Evolutionary conservation across 2,888 invertebrate genomes (phyloP), one percentile per base, ranked within the genome.

Genomic region (Meteorus colon): DNA sequence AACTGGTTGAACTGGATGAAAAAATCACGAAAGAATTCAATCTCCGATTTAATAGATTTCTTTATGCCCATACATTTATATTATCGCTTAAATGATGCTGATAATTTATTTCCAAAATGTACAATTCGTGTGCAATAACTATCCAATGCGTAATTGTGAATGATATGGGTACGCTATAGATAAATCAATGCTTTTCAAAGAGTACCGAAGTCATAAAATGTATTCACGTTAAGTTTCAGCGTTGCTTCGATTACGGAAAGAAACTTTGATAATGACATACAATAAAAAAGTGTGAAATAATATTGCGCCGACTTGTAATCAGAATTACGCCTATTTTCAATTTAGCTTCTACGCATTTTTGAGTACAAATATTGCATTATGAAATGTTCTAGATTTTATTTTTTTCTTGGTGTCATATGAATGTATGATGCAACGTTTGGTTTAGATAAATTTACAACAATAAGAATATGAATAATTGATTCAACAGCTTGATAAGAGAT

Each of bases 91-190:
- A 19, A 24, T 55, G n/a, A 19, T 55, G 8, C 8, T 55, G 2
- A 55, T 55, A 55, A 55, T 55, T 55, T 55, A 55, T 55, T 55
- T 24, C 10, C 19, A 55, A 19, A 55, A 55, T 24, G 19, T 55
- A 55, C 55, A 55, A 55, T 41, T 41, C 19, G n/a, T 48, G n/a
- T 48, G 16, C n/a, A n/a, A 48, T 48, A n/a, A n/a, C 4, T 48
- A 48, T 48, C 4, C 4, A 16, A 48, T 48, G 6, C 48, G n/a
- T n/a, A 48, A 48, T 48, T 48, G 48, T 5, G 2, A 16, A 48
- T 41, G 34, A 34, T 34, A 34, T 34, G 34, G 8, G 4, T 34
- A 34, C 5, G 34, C 34, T 34, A 34, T 34, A 6, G 34, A 8
- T 34, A 34, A 34, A 34, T 34, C 8, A 8, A 41, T 41, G 41